Conservation (phyloP, 2,113 vertebrate genomes). For the Dipodomys spectabilis region DNA sequence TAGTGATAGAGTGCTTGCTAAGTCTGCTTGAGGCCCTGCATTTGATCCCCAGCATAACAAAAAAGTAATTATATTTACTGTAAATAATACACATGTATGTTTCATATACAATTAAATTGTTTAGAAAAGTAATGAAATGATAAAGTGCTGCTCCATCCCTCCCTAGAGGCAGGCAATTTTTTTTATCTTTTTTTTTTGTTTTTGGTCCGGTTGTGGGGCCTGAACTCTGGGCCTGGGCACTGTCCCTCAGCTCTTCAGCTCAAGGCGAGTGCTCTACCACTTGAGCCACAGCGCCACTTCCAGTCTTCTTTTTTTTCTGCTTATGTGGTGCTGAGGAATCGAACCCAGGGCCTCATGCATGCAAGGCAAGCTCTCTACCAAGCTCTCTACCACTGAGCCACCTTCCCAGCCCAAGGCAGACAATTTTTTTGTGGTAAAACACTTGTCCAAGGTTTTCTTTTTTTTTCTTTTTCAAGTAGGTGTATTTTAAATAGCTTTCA, state of each 20-base stretch:
- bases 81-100: background rate
- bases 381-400: no score
- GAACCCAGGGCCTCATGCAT: no score
- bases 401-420: background rate
- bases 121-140: slow-evolving; percentile 42
- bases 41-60: background rate
- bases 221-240: background rate
- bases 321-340: no score
- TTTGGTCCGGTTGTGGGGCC: no score
- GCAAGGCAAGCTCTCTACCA: no score
- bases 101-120: background rate
- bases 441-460: background rate
- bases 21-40: background rate
- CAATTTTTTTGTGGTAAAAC: background rate
- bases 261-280: no score
- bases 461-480: slow-evolving; percentile 71
- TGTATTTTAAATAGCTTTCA: slow-evolving; percentile 84
- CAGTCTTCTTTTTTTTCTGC: no score
- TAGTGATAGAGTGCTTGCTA: background rate
- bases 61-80: background rate
- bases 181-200: background rate
- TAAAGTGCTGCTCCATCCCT: background rate
- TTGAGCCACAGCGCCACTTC: no score
- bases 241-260: no score
- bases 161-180: background rate